These are phyloP conservation scores for Phoenicopterus ruber DNA, from an alignment of 2,113 vertebrate species.

Conservation along the genomic window DNA sequence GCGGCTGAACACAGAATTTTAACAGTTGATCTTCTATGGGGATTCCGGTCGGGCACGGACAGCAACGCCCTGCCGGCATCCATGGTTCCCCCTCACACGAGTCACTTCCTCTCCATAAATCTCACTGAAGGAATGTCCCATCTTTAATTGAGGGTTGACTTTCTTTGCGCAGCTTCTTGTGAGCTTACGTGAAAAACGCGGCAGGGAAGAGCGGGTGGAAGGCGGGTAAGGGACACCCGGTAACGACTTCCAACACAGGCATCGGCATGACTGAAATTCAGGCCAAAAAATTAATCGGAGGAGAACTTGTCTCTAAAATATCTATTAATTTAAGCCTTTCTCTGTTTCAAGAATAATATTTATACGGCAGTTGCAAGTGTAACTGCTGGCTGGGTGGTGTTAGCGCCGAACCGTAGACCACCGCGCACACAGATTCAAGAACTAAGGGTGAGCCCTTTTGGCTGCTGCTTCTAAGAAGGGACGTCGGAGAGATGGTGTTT, in stretches of 20 bases:
- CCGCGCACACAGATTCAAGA: rapidly evolving
- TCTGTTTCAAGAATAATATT: not conserved
- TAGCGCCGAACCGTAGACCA: not conserved
- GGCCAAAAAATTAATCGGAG: not conserved
- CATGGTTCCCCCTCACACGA: rapidly evolving
- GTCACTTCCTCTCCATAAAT: not conserved
- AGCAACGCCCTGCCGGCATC: not conserved
- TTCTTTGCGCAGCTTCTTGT: not conserved
- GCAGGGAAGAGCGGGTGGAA: rapidly evolving
- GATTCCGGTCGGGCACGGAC: not conserved
- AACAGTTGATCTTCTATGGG: not conserved
- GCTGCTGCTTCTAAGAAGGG: not conserved
- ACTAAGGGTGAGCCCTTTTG: not conserved
- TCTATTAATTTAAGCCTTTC: not conserved
- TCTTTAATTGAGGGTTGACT: not conserved
- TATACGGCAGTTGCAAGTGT: not conserved
- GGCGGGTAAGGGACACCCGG: not conserved
- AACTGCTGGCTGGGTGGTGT: not conserved
- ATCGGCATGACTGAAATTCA: not conserved
- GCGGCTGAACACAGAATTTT: not conserved
- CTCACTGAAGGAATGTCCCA: not conserved
- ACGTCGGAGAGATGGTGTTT: not conserved
- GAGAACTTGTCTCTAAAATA: not conserved
- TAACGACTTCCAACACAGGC: rapidly evolving
- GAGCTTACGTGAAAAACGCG: rapidly evolving